phyloP scores from a whole-genome alignment of 2,113 vertebrate genomes.

The Eurystomus gularis region DNA sequence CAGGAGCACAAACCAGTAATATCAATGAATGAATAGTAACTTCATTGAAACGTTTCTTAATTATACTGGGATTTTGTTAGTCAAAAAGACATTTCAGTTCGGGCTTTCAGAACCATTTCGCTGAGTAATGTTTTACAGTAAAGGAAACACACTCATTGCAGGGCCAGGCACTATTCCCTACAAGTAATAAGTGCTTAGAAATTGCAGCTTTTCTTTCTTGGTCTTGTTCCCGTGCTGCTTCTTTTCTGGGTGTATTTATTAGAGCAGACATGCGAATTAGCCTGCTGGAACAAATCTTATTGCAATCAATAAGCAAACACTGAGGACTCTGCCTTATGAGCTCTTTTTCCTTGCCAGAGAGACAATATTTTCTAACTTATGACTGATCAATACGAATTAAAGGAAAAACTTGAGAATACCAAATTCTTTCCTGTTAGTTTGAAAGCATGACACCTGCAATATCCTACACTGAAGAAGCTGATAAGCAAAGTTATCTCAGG shows the following conservation, averaged over 20 bases:
- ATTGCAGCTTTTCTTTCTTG: not conserved
- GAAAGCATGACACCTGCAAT: not conserved
- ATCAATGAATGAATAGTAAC: not conserved
- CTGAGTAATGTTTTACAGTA: not conserved
- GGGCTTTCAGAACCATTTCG: not conserved
- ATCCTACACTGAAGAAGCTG: not conserved
- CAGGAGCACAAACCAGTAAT: not conserved
- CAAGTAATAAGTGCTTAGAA: not conserved
- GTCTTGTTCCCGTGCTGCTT: not conserved
- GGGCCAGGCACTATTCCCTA: not conserved
- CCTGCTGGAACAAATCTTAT: not conserved
- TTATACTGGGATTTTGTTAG: not conserved
- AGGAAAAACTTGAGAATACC: not conserved
- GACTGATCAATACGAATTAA: slow-evolving; percentile 13
- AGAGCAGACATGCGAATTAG: not conserved
- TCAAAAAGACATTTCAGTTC: not conserved
- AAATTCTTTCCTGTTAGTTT: not conserved
- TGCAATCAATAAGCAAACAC: not conserved
- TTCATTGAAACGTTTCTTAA: not conserved
- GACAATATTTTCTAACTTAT: not conserved
- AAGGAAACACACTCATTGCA: not conserved
- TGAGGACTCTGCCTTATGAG: not conserved
- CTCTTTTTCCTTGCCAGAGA: not conserved
- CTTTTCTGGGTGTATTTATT: not conserved
- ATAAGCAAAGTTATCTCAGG: not conserved